A percentile compares a stretch with the other conserved stretches of the same genome.
These are phyloP conservation scores for Lates calcarifer DNA, from an alignment of 2,113 vertebrate species.

Conservation along the genomic window DNA sequence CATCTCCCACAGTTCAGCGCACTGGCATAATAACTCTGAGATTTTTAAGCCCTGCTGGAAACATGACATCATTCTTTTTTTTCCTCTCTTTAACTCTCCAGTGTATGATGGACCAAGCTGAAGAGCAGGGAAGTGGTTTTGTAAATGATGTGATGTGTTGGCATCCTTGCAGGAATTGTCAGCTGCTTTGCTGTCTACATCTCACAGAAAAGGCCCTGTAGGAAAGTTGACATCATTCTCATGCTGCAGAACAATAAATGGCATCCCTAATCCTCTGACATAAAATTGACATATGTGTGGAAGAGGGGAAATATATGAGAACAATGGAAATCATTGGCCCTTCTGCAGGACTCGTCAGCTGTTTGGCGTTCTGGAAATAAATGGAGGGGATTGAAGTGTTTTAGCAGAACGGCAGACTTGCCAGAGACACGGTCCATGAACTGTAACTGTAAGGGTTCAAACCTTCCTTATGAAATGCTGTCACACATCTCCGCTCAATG, in stretches of 20 bases:
- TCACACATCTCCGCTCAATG: conserved; percentile 54
- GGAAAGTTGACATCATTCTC: conserved; percentile 73
- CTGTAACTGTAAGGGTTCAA: conserved; percentile 65
- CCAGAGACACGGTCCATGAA: conserved; percentile 67
- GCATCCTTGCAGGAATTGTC: conserved; percentile 66
- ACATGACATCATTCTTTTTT: conserved; percentile 60
- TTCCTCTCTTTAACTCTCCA: conserved; percentile 37
- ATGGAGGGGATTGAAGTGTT: conserved; percentile 52
- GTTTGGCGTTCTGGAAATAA: conserved; percentile 72
- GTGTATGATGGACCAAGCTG: conserved; percentile 47
- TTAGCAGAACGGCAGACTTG: conserved; percentile 45
- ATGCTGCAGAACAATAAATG: conserved; percentile 69
- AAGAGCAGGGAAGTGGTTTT: conserved; percentile 48
- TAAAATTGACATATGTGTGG: conserved; percentile 75
- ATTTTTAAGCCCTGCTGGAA: conserved; percentile 61
- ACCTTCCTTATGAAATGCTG: conserved; percentile 55
- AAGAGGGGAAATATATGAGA: conserved; percentile 46
- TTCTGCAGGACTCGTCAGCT: conserved; percentile 68
- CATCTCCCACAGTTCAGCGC: conserved; percentile 31
- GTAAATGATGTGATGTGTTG: conserved; percentile 69
- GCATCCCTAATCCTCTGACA: conserved; percentile 60
- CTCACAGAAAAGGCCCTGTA: conserved; percentile 51
- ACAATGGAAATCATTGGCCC: conserved; percentile 60
- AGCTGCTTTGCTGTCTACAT: conserved; percentile 62
- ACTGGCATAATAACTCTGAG: conserved; percentile 44